A percentile compares a stretch with the other conserved stretches of the same genome.
Conservation (phyloP, 2,888 invertebrate species). For the Brachyopa scutellaris region DNA sequence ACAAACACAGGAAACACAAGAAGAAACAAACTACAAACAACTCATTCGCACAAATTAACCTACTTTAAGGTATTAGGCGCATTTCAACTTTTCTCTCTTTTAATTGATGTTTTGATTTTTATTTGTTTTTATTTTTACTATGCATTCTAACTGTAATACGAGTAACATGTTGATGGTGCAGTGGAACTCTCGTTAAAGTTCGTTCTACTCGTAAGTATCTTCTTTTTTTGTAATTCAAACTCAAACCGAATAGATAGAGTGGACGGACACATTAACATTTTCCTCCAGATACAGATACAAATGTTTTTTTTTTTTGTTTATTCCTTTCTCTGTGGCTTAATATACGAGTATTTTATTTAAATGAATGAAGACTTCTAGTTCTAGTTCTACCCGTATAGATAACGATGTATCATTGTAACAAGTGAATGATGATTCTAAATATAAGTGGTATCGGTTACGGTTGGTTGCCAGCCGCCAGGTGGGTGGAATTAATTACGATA, state of each 20-base stretch:
- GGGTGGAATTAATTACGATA: constrained; percentile 54
- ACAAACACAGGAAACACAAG: background rate
- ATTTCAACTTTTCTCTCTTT: constrained; percentile 46
- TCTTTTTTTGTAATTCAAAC: background rate
- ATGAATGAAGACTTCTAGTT: too few relatives aligned
- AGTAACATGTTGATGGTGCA: constrained; percentile 29
- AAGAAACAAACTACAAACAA: background rate
- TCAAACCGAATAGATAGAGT: too few relatives aligned
- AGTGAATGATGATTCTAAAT: too few relatives aligned
- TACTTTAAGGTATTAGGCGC: constrained; percentile 56
- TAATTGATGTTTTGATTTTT: constrained; percentile 53
- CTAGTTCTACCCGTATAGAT: background rate
- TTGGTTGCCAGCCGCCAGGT: too few relatives aligned
- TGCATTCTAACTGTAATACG: constrained; percentile 55
- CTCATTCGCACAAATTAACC: constrained; percentile 70
- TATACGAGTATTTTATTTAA: constrained; percentile 34
- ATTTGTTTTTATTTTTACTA: constrained; percentile 40
- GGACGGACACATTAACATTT: constrained; percentile 30
- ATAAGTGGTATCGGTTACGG: constrained; percentile 33
- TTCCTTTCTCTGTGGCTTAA: background rate
- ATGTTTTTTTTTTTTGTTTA: too few relatives aligned
- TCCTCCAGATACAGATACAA: too few relatives aligned
- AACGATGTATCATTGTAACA: too few relatives aligned
- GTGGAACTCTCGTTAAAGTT: too few relatives aligned
- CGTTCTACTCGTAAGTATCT: too few relatives aligned